Percentiles rank a stretch among this genome's conserved stretches.
phyloP scores from a whole-genome alignment of 1,140 invertebrate genomes.

The Phymorhynchus buccinoides region DNA sequence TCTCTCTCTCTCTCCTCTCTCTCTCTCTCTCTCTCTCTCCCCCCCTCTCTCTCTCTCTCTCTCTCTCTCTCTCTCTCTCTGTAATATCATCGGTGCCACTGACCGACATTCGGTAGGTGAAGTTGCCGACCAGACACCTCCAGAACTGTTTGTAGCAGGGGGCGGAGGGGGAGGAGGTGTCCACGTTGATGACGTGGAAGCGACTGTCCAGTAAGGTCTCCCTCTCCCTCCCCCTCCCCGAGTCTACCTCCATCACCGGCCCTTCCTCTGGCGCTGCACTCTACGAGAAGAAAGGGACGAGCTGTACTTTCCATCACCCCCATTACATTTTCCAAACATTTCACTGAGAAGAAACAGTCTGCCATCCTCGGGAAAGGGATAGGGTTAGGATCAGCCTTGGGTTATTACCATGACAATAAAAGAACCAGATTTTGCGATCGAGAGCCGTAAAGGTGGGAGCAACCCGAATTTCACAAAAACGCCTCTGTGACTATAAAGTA shows the following conservation, averaged over 20 bases:
- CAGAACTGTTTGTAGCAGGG: conserved; percentile 54
- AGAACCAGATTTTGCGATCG: no score
- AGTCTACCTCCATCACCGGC: conserved; percentile 7
- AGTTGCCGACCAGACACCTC: conserved; percentile 60
- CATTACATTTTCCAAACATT: no score
- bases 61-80: background rate
- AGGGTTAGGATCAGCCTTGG: no score
- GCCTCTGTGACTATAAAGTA: no score
- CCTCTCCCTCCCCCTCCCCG: conserved; percentile 34
- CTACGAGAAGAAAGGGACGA: background rate
- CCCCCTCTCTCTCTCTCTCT: background rate
- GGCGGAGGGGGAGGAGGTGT: conserved; percentile 7
- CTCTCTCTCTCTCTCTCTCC: conserved; percentile 13
- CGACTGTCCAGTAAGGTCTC: conserved; percentile 38
- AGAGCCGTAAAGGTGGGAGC: no score
- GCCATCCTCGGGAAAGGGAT: no score
- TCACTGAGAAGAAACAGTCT: no score
- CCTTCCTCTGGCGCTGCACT: background rate
- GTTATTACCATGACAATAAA: no score
- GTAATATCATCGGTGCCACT: background rate
- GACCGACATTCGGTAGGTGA: conserved; percentile 62
- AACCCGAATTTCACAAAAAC: no score
- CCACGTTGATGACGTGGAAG: conserved; percentile 27
- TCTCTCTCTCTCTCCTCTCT: background rate
- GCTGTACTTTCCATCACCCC: background rate